Percentiles rank a stretch among this genome's conserved stretches.
phyloP scores from a whole-genome alignment of 1,140 invertebrate species.

The Eumaeus atala region DNA sequence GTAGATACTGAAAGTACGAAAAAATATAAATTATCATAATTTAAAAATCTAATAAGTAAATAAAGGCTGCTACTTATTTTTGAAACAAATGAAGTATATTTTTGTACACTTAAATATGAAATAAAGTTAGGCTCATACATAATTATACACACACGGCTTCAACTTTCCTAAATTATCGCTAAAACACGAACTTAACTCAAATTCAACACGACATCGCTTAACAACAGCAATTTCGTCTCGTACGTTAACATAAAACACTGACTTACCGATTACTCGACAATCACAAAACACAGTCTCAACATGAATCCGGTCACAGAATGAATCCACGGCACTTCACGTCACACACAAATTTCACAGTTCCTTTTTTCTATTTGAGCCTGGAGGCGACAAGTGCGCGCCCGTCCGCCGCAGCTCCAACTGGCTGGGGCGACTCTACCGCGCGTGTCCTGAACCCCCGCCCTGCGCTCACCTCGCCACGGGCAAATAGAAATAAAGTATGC shows the following conservation, averaged over 20 bases:
- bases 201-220: too few relatives aligned
- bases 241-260: not conserved
- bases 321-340: constrained; percentile 41
- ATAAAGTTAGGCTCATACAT: too few relatives aligned
- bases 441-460: constrained; percentile 50
- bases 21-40: too few relatives aligned
- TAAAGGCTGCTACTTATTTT: too few relatives aligned
- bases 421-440: constrained; percentile 65
- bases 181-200: too few relatives aligned
- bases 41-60: too few relatives aligned
- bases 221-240: too few relatives aligned
- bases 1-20: too few relatives aligned
- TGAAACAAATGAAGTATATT: too few relatives aligned
- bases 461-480: constrained; percentile 53
- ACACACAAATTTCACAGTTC: constrained; percentile 55
- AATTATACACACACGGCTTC: too few relatives aligned
- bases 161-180: too few relatives aligned
- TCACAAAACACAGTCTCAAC: constrained; percentile 27
- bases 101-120: too few relatives aligned
- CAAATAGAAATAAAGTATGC: constrained; percentile 72
- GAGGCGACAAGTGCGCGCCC: constrained; percentile 36
- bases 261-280: constrained; percentile 11
- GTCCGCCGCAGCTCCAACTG: constrained; percentile 57
- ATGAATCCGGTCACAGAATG: constrained; percentile 33
- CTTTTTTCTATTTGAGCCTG: constrained; percentile 19